These are phyloP conservation scores for Nycteola revayana DNA, from an alignment of 2,888 invertebrate genomes.

Conservation along the genomic window DNA sequence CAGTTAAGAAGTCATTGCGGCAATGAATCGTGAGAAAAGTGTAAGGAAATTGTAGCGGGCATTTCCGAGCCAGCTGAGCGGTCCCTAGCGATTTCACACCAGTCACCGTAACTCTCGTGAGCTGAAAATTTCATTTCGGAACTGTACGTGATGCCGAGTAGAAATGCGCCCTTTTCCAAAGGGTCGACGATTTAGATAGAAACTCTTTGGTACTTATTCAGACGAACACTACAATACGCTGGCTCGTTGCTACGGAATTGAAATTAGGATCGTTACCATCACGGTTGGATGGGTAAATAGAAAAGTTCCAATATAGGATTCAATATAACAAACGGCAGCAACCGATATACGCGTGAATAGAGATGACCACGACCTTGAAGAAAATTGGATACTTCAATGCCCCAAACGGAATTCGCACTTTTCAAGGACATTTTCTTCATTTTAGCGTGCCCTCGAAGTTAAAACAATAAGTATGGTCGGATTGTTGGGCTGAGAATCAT, in stretches of 20 bases:
- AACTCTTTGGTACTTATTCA: conserved; percentile 61
- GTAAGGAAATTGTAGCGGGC: conserved; percentile 45
- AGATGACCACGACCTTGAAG: conserved; percentile 41
- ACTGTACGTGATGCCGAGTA: conserved; percentile 66
- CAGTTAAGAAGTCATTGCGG: conserved; percentile 30
- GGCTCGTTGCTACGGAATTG: conserved; percentile 65
- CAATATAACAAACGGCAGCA: conserved; percentile 49
- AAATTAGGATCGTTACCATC: conserved; percentile 62
- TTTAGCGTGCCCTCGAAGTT: conserved; percentile 47
- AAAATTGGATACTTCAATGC: conserved; percentile 39
- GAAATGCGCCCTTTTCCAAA: conserved; percentile 62
- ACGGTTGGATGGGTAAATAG: conserved; percentile 54
- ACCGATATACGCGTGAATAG: conserved; percentile 18
- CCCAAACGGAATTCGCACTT: conserved; percentile 31
- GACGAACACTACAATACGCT: conserved; percentile 52
- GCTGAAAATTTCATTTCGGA: conserved; percentile 74
- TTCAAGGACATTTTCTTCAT: conserved; percentile 42
- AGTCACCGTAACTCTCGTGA: conserved; percentile 50
- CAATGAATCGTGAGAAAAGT: conserved; percentile 43
- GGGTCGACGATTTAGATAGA: conserved; percentile 54
- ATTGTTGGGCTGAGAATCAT: conserved; percentile 37
- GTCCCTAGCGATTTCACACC: conserved; percentile 42
- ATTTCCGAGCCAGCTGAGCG: conserved; percentile 43
- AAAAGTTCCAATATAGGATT: conserved; percentile 55
- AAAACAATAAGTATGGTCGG: conserved; percentile 52